Evolutionary conservation across 2,113 vertebrate species (phyloP).

Genomic region (Pterocles burchelli): DNA sequence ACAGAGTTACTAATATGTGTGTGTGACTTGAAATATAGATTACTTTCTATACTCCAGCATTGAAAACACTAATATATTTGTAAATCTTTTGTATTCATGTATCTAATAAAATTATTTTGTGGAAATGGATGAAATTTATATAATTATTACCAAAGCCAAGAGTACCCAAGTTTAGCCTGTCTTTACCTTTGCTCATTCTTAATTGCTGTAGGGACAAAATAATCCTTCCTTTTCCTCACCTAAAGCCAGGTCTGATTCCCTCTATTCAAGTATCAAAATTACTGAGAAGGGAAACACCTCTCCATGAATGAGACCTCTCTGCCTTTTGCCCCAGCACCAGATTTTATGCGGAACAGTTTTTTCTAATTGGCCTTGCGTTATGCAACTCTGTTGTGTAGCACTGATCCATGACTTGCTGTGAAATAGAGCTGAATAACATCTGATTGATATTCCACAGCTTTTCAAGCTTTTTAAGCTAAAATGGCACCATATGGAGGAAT

Average conservation of each 20-base stretch:
- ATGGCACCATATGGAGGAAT: background rate
- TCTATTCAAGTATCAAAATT: background rate
- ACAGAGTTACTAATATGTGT: conserved; percentile 79
- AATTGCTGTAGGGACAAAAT: background rate
- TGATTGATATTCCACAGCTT: background rate
- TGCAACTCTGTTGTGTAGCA: background rate
- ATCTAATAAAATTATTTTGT: conserved; percentile 76
- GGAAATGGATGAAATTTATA: background rate
- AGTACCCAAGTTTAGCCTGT: background rate
- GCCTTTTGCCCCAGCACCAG: background rate
- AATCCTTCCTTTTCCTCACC: background rate
- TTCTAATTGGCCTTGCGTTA: background rate
- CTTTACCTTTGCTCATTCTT: background rate
- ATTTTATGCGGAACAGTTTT: background rate
- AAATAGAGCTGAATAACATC: background rate
- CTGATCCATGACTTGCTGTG: background rate
- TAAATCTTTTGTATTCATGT: conserved; percentile 57
- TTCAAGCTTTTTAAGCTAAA: background rate
- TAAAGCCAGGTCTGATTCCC: background rate
- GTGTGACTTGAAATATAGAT: conserved; percentile 48
- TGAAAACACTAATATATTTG: conserved; percentile 64
- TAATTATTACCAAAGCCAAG: background rate
- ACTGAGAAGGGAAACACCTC: background rate
- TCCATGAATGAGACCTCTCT: background rate
- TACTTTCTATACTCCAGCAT: background rate